phyloP scores from a whole-genome alignment of 1,140 invertebrate species.

The Scaptomyza montana region DNA sequence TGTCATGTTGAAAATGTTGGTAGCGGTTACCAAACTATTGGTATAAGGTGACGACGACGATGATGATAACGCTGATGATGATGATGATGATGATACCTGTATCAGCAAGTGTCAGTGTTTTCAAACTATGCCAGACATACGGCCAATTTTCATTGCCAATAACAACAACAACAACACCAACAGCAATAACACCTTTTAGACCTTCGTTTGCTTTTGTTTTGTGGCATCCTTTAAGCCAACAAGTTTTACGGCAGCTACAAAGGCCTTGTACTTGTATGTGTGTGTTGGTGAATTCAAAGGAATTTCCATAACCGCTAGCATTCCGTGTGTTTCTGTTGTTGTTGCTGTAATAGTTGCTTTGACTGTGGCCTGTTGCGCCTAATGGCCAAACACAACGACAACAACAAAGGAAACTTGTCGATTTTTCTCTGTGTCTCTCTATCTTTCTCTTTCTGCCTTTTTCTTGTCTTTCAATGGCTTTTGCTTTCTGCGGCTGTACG shows the following conservation, averaged over 20 bases:
- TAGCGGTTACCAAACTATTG: slow-evolving; percentile 40
- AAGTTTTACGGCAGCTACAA: slow-evolving; percentile 54
- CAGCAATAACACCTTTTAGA: not conserved
- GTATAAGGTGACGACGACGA: slow-evolving; percentile 28
- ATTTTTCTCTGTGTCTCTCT: slow-evolving; percentile 34
- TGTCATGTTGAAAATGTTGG: slow-evolving; percentile 56
- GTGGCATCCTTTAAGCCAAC: slow-evolving; percentile 42
- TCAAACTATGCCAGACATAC: slow-evolving; percentile 55
- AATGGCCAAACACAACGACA: slow-evolving; percentile 62
- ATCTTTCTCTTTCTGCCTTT: slow-evolving; percentile 5
- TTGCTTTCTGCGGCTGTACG: slow-evolving; percentile 74
- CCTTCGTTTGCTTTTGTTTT: slow-evolving; percentile 46
- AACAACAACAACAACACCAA: slow-evolving; percentile 61
- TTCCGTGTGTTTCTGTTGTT: slow-evolving; percentile 49
- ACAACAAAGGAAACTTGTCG: slow-evolving; percentile 34
- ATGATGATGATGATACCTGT: slow-evolving; percentile 56
- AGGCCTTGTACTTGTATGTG: slow-evolving; percentile 29
- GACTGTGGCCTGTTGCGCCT: slow-evolving; percentile 46
- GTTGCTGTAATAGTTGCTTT: slow-evolving; percentile 17
- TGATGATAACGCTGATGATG: not conserved
- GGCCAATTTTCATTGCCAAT: slow-evolving; percentile 65
- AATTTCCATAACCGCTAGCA: slow-evolving; percentile 82
- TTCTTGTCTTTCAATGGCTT: slow-evolving; percentile 65
- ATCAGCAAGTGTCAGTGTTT: slow-evolving; percentile 56
- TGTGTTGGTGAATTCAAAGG: slow-evolving; percentile 59